Conservation (phyloP, 2,888 invertebrate species). For the Pinctada fucata region DNA sequence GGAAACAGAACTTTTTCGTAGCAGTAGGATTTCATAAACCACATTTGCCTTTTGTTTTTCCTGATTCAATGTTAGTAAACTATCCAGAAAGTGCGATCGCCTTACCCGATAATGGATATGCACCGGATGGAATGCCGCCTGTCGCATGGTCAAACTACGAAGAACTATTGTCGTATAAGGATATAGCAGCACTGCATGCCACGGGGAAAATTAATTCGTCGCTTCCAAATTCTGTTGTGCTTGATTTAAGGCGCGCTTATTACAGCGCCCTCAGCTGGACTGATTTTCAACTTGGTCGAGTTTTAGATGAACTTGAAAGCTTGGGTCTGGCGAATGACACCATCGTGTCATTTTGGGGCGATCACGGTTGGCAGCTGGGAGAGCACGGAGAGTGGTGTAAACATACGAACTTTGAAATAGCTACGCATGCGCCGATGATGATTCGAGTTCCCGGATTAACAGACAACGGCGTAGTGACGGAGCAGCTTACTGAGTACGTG, state of each 20-base stretch:
- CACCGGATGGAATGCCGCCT: constrained; percentile 55
- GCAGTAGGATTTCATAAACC: constrained; percentile 16
- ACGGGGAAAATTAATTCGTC: constrained; percentile 57
- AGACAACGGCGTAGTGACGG: constrained; percentile 50
- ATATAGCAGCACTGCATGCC: constrained; percentile 46
- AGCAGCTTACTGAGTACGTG: constrained; percentile 58
- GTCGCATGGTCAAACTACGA: constrained; percentile 57
- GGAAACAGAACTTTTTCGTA: constrained; percentile 7
- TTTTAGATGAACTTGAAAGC: constrained; percentile 41
- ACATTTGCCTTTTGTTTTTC: constrained; percentile 17
- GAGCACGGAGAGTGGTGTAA: constrained; percentile 65
- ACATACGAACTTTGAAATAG: constrained; percentile 63
- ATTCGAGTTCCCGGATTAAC: constrained; percentile 61
- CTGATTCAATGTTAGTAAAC: constrained; percentile 84
- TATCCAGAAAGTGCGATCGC: constrained; percentile 45
- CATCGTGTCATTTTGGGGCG: constrained; percentile 56
- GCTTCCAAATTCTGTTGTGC: constrained; percentile 49
- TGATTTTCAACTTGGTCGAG: constrained; percentile 11
- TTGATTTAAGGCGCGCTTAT: constrained; percentile 43
- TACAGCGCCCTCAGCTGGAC: background rate
- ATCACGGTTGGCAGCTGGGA: constrained; percentile 65
- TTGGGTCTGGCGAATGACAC: constrained; percentile 51
- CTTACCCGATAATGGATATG: constrained; percentile 56
- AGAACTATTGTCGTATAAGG: constrained; percentile 53
- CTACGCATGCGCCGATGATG: constrained; percentile 65